phyloP scores from a whole-genome alignment of 92 coral and sea anemone genomes.

The Nematostella vectensis region DNA sequence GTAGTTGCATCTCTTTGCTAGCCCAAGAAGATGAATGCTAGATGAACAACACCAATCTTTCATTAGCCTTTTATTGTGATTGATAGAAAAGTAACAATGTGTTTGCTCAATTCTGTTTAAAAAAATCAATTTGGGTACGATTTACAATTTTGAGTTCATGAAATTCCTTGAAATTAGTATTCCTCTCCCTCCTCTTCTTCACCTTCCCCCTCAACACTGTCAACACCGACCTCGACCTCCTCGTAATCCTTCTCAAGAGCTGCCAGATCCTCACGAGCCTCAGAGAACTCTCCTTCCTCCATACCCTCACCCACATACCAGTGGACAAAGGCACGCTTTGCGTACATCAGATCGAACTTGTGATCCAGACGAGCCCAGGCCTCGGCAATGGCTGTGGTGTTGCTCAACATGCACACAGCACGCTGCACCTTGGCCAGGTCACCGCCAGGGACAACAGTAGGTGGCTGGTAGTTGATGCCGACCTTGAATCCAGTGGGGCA shows the following conservation, averaged over 20 bases:
- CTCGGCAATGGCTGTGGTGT: not conserved
- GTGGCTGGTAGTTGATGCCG: slow-evolving; percentile 2
- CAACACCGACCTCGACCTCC: no score
- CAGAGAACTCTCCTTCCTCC: slow-evolving; percentile 42
- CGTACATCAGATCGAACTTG: not conserved
- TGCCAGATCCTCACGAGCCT: slow-evolving; percentile 69
- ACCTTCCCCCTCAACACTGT: no score
- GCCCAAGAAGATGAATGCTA: no score
- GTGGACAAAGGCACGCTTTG: not conserved
- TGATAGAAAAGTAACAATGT: no score
- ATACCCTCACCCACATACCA: slow-evolving; percentile 1
- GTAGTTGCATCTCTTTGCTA: no score
- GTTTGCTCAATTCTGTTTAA: no score
- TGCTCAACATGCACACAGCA: slow-evolving; percentile 2
- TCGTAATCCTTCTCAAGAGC: no score
- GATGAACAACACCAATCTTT: no score
- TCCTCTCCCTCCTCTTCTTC: slow-evolving; percentile 41
- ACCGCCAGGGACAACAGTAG: not conserved
- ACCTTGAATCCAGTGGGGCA: not conserved
- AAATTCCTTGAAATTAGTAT: no score
- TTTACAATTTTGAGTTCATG: no score
- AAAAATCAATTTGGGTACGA: no score
- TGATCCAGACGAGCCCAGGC: slow-evolving; percentile 2
- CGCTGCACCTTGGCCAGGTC: slow-evolving; percentile 1
- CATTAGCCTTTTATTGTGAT: no score